Conservation (phyloP, 1,140 invertebrate genomes). For the Drosophila tropicalis region DNA sequence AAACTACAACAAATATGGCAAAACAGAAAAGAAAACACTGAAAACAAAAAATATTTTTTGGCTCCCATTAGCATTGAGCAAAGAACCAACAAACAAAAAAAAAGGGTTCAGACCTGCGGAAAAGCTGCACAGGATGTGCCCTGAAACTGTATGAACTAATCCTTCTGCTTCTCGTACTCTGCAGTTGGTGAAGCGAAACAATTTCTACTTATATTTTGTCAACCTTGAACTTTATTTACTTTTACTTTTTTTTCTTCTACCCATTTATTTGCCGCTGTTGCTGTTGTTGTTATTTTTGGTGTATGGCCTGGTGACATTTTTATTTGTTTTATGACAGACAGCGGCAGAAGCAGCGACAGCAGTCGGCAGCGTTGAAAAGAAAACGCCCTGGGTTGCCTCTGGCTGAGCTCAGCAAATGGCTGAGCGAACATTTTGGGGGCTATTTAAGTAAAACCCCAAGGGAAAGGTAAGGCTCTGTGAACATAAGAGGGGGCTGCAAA, state of each 20-base stretch:
- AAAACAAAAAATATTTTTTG: background rate
- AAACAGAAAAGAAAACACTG: conserved; percentile 64
- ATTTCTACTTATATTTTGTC: conserved; percentile 31
- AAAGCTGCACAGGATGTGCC: conserved; percentile 78
- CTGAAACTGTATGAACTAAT: conserved; percentile 71
- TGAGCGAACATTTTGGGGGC: conserved; percentile 44
- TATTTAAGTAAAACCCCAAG: conserved; percentile 46
- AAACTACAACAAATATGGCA: conserved; percentile 46
- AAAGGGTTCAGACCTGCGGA: conserved; percentile 46
- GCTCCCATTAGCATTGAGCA: conserved; percentile 63
- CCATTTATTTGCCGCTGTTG: conserved; percentile 3
- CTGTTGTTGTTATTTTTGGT: conserved; percentile 5
- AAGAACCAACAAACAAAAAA: conserved; percentile 26
- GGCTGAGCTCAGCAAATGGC: conserved; percentile 49
- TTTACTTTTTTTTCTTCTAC: conserved; percentile 34
- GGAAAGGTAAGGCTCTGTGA: conserved; percentile 1
- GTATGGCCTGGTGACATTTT: conserved; percentile 73
- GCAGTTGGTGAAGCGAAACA: conserved; percentile 41
- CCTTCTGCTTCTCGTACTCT: conserved; percentile 32
- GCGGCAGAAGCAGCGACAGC: conserved; percentile 23
- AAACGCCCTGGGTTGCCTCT: conserved; percentile 36
- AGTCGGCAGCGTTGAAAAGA: conserved; percentile 23
- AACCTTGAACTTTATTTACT: conserved; percentile 81
- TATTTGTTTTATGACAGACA: conserved; percentile 77
- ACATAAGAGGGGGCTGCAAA: conserved; percentile 22